Conservation (phyloP, 1,140 invertebrate genomes). For the Drosophila arawakana region DNA sequence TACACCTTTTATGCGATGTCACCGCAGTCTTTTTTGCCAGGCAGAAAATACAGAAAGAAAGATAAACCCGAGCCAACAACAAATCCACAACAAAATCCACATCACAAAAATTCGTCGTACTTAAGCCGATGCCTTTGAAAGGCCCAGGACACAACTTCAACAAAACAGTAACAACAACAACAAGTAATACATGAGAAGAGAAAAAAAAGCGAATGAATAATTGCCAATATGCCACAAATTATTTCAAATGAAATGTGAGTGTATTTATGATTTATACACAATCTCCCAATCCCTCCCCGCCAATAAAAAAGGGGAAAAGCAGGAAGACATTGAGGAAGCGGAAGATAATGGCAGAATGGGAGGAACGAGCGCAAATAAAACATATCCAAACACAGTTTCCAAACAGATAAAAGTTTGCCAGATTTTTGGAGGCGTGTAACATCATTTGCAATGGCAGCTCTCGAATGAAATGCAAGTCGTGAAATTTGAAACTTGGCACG, state of each 20-base stretch:
- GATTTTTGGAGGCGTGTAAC: constrained; percentile 58
- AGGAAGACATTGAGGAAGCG: not conserved
- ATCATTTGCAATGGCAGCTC: constrained; percentile 45
- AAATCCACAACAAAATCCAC: constrained; percentile 77
- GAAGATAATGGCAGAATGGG: constrained; percentile 3
- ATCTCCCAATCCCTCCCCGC: no score
- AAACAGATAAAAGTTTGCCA: constrained; percentile 75
- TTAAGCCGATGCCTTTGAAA: constrained; percentile 56
- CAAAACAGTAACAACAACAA: constrained; percentile 4
- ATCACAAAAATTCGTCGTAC: constrained; percentile 69
- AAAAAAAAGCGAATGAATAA: constrained; percentile 61
- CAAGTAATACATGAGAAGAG: not conserved
- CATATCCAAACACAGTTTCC: constrained; percentile 37
- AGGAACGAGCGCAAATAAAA: constrained; percentile 42
- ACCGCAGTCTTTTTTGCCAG: constrained; percentile 45
- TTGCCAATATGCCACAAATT: constrained; percentile 83
- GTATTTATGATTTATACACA: constrained; percentile 79
- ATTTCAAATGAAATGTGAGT: constrained; percentile 83
- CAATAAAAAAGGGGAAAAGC: not conserved
- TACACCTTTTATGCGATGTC: constrained; percentile 76
- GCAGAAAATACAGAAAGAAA: constrained; percentile 11
- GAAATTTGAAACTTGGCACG: constrained; percentile 59
- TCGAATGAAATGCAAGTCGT: constrained; percentile 71
- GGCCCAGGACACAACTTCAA: constrained; percentile 31
- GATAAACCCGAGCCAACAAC: constrained; percentile 76